phyloP scores from a whole-genome alignment of 2,888 invertebrate species.

The Cancer borealis region DNA sequence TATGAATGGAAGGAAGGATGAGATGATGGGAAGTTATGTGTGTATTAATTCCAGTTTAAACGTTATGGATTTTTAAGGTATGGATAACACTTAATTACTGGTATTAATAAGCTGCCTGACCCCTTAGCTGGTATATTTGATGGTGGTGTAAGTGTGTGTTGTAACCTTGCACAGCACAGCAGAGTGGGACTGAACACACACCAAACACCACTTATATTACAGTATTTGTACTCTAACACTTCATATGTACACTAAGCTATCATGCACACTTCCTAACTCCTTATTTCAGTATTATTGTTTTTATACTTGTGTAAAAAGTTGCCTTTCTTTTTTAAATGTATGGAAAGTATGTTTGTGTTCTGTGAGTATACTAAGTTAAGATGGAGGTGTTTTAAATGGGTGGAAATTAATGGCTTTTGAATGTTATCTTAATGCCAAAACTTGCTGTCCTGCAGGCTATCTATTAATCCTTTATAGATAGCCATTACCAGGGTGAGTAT shows the following conservation, averaged over 20 bases:
- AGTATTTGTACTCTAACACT: not conserved
- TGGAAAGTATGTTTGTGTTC: not conserved
- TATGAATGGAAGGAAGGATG: not conserved
- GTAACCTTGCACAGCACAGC: conserved; percentile 4
- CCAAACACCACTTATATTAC: not conserved
- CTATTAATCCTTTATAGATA: not conserved
- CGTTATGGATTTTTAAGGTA: not conserved
- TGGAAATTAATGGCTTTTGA: not conserved
- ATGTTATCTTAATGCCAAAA: not conserved
- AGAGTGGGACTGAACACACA: conserved; percentile 27
- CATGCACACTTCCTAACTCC: not conserved
- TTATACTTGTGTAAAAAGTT: not conserved
- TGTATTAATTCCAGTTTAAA: not conserved
- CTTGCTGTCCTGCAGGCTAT: not conserved
- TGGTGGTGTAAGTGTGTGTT: not conserved
- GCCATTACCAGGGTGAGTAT: not conserved
- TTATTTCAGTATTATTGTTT: not conserved
- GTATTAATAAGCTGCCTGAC: not conserved
- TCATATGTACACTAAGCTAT: not conserved
- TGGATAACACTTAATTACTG: not conserved
- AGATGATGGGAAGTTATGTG: not conserved
- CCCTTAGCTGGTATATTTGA: not conserved
- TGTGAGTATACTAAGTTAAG: not conserved
- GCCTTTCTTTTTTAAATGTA: too few species aligned
- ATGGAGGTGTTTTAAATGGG: not conserved